Evolutionary conservation across 2,888 invertebrate genomes (phyloP), one percentile per base, ranked within the genome.

Genomic region (Cantharis flavilabris): DNA sequence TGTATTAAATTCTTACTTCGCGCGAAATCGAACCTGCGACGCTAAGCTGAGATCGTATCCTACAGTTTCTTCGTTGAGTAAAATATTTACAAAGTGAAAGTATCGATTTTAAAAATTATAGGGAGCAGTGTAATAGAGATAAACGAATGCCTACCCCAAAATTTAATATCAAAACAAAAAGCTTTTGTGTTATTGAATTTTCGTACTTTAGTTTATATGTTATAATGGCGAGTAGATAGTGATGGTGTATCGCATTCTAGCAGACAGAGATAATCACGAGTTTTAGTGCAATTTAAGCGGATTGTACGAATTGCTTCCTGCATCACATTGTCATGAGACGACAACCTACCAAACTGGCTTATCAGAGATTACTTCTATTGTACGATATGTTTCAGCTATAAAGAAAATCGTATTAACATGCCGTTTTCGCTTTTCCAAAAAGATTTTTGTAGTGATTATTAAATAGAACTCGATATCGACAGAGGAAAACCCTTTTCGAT

Each of bases 271-370:
- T 76, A 76, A 76, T 73, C 33, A 70, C 33, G 70, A 70, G 71
- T 76, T 76, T 69, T 69, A 63, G 71, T 76, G 76, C 73, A 76
- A 76, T 76, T 76, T 76, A 76, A 76, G 73, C 76, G 76, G 76
- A 76, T 76, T 76, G 72, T 71, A 70, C 73, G 73, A 76, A 62
- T 62, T 73, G 73, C 72, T 76, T 70, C 70, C 77, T 77, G 77
- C 77, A 74, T 72, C 69, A 73, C 70, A 77, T 77, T 74, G 77
- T 77, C 63, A 74, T 71, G 74, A 67, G 33, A 67, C 71, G 77
- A 77, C 77, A 77, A 77, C 73, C 77, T 74, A 74, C 74, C 77
- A 77, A 77, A 77, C 74, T 74, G 77, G 73, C 77, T 77, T 77
- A 74, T 71, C 49, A 62, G 72, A 74, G 77, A 77, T 77, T 74